Evolutionary conservation across 2,797 vertebrate species (phyloP), one percentile per base, ranked within the genome.

Genomic region (Sparidentex hasta): DNA sequence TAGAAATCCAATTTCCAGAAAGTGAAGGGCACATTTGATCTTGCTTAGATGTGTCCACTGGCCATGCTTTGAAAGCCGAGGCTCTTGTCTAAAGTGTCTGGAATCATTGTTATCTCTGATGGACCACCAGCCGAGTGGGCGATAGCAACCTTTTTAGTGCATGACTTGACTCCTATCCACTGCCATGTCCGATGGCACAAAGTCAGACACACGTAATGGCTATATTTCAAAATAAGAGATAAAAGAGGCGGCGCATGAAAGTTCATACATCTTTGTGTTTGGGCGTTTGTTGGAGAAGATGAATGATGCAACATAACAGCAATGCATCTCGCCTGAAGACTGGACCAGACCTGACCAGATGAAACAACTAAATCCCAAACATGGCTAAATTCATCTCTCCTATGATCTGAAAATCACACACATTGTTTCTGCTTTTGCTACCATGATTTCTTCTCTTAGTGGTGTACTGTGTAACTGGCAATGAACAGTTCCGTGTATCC

Each of bases 11-110:
- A 88, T 93, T 86, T 80, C 78, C 69, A 65, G 59, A 73, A 65
- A 86, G 80, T 74, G 86, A 88, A 87, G 81, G 86, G 75, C 63
- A 82, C 70, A 76, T 87, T 87, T 90, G 88, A 93, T 91, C 86
- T 91, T 57, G 78, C 86, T 91, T 84, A 81, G 87, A 90, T 78
- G 64, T 69, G 74, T 71, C 82, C 48, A 82, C 59, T 69, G 68
- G 56, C 71, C 59, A 27, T 48, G 72, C 88, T 83, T 74, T 83
- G 38, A 86, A 87, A 89, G 80, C 77, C n/a, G 63, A 38, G 70
- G 74, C 76, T 79, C 82, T 85, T 74, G 82, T 84, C 86, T 86
- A 54, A 88, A 93, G 83, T 85, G 83, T 86, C 81, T 66, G 67
- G 71, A 83, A 89, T 91, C 83, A 84, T 63, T 66, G 68, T 84